phyloP scores from a whole-genome alignment of 37 sponge, comb jelly and placozoan species.

The Crambe crambe region DNA sequence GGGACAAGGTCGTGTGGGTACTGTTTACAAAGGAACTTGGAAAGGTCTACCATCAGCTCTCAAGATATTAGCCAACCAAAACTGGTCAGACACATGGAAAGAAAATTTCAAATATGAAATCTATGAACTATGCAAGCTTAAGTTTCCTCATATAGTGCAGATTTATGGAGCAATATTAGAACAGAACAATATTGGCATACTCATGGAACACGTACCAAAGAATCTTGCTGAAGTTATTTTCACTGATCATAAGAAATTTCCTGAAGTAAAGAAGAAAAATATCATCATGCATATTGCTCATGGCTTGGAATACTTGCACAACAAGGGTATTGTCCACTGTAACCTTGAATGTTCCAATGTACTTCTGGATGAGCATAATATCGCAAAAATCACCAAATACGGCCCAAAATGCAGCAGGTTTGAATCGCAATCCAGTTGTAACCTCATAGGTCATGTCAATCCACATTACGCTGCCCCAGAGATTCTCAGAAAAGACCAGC shows the following conservation, averaged over 20 bases:
- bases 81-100: conserved; percentile 22
- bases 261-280: conserved; percentile 19
- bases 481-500: conserved; percentile 49
- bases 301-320: conserved; percentile 43
- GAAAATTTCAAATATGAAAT: conserved; percentile 23
- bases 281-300: conserved; percentile 27
- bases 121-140: conserved; percentile 13
- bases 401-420: conserved; percentile 33
- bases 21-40: conserved; percentile 26
- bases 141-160: conserved; percentile 34
- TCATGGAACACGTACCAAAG: conserved; percentile 36
- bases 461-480: conserved; percentile 61
- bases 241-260: conserved; percentile 11
- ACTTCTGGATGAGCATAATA: conserved; percentile 29
- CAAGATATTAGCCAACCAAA: conserved; percentile 30
- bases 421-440: conserved; percentile 14
- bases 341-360: conserved; percentile 49
- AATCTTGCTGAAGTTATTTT: conserved; percentile 38
- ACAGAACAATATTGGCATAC: conserved; percentile 16
- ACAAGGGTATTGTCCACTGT: conserved; percentile 42
- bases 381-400: conserved; percentile 40
- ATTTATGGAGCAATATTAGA: conserved; percentile 48
- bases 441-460: conserved; percentile 34
- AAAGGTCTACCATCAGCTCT: conserved; percentile 29
- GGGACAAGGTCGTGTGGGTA: conserved; percentile 43